These are phyloP conservation scores for Toxotes chatareus DNA, from an alignment of 2,113 vertebrate species.

Conservation along the genomic window DNA sequence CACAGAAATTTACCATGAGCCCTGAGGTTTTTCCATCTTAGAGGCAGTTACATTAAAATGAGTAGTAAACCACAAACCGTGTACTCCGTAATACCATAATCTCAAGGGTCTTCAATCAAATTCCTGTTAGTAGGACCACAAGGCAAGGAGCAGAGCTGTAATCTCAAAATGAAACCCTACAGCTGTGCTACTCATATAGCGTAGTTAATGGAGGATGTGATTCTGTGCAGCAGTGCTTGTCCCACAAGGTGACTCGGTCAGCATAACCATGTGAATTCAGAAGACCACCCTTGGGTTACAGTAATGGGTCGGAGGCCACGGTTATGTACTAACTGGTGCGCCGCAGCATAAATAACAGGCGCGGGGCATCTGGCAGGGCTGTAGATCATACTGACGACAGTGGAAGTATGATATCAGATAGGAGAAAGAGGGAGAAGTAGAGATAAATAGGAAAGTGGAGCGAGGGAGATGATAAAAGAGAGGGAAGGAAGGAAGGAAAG, in stretches of 20 bases:
- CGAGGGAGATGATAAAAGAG: slow-evolving; percentile 57
- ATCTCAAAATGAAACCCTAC: slow-evolving; percentile 71
- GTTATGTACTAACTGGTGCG: slow-evolving; percentile 73
- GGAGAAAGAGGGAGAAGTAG: slow-evolving; percentile 61
- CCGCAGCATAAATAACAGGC: slow-evolving; percentile 79
- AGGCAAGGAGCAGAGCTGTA: slow-evolving; percentile 62
- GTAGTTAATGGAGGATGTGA: slow-evolving; percentile 75
- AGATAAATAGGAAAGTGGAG: slow-evolving; percentile 66
- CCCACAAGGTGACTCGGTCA: slow-evolving; percentile 81
- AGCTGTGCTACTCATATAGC: slow-evolving; percentile 59
- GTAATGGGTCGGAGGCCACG: slow-evolving; percentile 69
- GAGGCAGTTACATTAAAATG: slow-evolving; percentile 63
- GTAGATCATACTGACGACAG: slow-evolving; percentile 78
- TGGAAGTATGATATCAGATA: slow-evolving; percentile 78
- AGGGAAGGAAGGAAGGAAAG: slow-evolving; percentile 39
- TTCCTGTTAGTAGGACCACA: slow-evolving; percentile 64
- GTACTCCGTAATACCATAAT: slow-evolving; percentile 59
- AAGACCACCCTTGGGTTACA: slow-evolving; percentile 72
- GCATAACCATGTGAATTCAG: slow-evolving; percentile 68
- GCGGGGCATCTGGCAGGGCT: slow-evolving; percentile 67
- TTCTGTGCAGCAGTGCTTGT: slow-evolving; percentile 70
- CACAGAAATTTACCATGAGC: slow-evolving; percentile 61
- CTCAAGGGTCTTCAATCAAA: slow-evolving; percentile 73
- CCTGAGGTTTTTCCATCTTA: slow-evolving; percentile 53
- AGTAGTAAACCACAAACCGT: slow-evolving; percentile 66